Base-by-base conservation (phyloP, 1,140 invertebrate species). In the Drosophila busckii region DNA sequence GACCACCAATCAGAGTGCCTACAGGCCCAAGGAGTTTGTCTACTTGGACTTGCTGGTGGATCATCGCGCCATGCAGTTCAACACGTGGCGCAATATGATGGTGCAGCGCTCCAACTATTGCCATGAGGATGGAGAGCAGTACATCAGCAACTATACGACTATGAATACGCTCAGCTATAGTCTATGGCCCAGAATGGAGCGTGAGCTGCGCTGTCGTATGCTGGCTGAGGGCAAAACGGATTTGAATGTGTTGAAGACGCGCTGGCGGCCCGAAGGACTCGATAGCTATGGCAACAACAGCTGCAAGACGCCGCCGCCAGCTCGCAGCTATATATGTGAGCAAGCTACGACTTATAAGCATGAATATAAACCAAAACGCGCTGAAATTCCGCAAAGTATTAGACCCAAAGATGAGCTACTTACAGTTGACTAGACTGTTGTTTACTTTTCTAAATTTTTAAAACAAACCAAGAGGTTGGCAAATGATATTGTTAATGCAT, bases 81-180 rank as follows among this genome's bases (percentile, higher is more conserved):
- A n/a, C 1, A 40, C 35, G n/a, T 40, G 9, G n/a, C n/a, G n/a
- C 1, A 63, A 58, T 9, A 45, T 12, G 0, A 28, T 31, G 23
- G 10, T 15, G 2, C 53, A 58, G 16, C 46, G 23, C 1, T 4
- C 35, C 2, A 42, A 17, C 8, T 5, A 25, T 0, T 42, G 48
- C 3, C 13, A 9, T n/a, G 0, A 44, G n/a, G 37, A 68, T 19
- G 42, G 16, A n/a, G 61, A 60, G 10, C 28, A 46, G 16, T 64
- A 32, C 10, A 13, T 15, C 2, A 22, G 31, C 2, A 78, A 78
- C 19, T 78, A 35, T 28, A 80, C 68, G 6, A 40, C 73, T 0
- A 22, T 49, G n/a, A 55, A 59, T 26, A 52, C 53, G 0, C 29
- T 78, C n/a, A 19, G 55, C 0, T 82, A 60, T 15, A 45, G 68